Evolutionary conservation across 2,797 vertebrate genomes (phyloP).

Genomic region (Hirundo rustica): DNA sequence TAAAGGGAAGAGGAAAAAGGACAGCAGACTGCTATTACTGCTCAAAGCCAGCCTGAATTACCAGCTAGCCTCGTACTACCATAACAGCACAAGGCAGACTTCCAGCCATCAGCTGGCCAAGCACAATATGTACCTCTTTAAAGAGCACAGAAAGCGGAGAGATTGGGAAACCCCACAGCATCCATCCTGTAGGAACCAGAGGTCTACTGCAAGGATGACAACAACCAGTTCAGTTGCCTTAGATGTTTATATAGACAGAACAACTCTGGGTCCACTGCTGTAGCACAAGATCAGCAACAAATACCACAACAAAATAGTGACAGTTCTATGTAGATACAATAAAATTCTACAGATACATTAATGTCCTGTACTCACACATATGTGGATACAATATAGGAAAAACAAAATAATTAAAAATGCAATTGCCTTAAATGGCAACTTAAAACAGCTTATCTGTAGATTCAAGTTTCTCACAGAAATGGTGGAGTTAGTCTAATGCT

Average conservation of each 20-base stretch:
- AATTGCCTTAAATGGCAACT: neutral
- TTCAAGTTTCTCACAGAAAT: neutral
- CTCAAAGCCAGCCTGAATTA: neutral
- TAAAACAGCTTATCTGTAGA: neutral
- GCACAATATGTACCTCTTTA: neutral
- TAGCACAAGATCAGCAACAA: neutral
- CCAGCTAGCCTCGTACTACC: neutral
- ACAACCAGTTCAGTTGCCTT: neutral
- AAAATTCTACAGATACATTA: neutral
- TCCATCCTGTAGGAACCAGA: neutral
- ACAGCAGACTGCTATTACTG: neutral
- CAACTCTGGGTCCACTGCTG: neutral
- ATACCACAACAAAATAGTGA: neutral
- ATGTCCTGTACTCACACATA: neutral
- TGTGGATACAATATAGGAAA: neutral
- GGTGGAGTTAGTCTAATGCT: neutral
- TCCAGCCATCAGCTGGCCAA: neutral
- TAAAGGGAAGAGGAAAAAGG: neutral
- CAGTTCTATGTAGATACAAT: neutral
- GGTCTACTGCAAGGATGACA: neutral
- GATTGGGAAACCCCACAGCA: neutral
- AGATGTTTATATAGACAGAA: neutral
- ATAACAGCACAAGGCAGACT: accelerated
- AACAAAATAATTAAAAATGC: neutral
- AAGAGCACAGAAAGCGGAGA: neutral